Evolutionary conservation across 2,888 invertebrate genomes (phyloP), one percentile per base, ranked within the genome.

Genomic region (Drosophila cognata): DNA sequence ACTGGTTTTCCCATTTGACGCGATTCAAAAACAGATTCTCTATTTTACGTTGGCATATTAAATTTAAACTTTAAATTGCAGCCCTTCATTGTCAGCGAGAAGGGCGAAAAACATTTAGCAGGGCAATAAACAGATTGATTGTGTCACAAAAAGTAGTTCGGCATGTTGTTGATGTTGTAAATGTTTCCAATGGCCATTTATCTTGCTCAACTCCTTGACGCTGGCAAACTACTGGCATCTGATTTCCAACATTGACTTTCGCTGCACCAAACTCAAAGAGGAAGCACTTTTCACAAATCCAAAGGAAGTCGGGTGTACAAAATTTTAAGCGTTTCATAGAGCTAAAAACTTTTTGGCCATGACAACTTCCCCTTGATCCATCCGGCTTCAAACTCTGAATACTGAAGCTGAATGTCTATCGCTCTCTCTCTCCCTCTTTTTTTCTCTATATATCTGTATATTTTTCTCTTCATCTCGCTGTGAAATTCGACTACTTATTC

Each of bases 281-380:
- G 84, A 80, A 84, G 71, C 79, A 81, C 69, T 87, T 79, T 31
- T 65, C 84, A 78, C 71, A 78, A 82, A 84, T 63, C 82, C 68
- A 59, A 76, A 74, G 85, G 88, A 86, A 85, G 88, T 82, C 82
- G 84, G 84, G 77, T 88, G 86, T 77, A 83, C 85, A 86, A 69
- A 83, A 81, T 87, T 85, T 83, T 81, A 88, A 88, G 79, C 85
- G 85, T 83, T 81, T 79, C 84, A 87, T 77, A 76, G 81, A 84
- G 75, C 78, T 63, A 74, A 73, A 84, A 84, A 81, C 75, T 84
- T 86, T 86, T 85, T 79, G 83, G 88, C 74, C 83, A 88, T 85
- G 83, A 85, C 79, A 88, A 88, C 88, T 88, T 86, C 88, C 82
- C 63, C 61, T 62, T 57, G 72, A 78, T 87, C 88, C 88, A 78